phyloP scores from a whole-genome alignment of 2,797 vertebrate genomes.

The Myiothlypis chrysogaster region DNA sequence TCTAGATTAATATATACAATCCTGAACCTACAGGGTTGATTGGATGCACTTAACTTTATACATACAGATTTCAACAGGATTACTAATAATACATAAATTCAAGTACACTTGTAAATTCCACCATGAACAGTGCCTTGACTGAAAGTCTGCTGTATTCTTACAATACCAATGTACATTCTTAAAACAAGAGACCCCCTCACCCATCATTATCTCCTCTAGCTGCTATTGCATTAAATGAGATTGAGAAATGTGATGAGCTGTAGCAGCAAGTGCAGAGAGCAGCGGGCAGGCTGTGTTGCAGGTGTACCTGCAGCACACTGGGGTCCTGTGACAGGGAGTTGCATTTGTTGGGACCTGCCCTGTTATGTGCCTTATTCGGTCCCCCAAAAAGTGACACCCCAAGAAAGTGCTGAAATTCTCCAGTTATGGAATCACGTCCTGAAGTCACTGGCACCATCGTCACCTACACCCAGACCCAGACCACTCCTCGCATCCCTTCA shows the following conservation, averaged over 20 bases:
- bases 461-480: not conserved
- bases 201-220: not conserved
- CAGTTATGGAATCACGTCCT: rapidly evolving
- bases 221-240: not conserved
- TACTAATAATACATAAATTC: not conserved
- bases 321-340: rapidly evolving
- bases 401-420: not conserved
- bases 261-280: not conserved
- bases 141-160: not conserved
- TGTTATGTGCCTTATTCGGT: not conserved
- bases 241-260: not conserved
- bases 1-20: not conserved
- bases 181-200: not conserved
- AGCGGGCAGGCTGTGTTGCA: rapidly evolving
- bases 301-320: rapidly evolving
- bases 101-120: not conserved
- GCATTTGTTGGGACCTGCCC: not conserved
- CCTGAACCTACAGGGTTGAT: not conserved
- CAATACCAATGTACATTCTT: not conserved
- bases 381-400: not conserved
- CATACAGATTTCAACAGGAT: not conserved
- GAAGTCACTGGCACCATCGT: not conserved
- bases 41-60: not conserved
- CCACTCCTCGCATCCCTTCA: not conserved
- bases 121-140: not conserved